Percentiles rank a stretch among this genome's conserved stretches.
These are phyloP conservation scores for Lepeophtheirus nordmannii DNA, from an alignment of 2,888 invertebrate genomes.

Conservation along the genomic window DNA sequence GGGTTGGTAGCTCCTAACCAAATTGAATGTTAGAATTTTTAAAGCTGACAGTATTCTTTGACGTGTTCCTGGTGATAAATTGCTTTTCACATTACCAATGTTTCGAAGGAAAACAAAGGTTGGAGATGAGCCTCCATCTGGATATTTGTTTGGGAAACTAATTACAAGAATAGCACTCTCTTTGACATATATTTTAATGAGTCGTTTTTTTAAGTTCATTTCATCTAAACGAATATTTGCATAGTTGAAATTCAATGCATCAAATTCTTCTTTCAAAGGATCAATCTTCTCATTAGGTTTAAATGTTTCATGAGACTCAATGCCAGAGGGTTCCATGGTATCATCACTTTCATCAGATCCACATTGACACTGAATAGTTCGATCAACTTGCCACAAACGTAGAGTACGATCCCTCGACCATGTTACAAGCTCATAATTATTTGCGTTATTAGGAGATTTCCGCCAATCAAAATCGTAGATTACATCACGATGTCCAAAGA, in stretches of 20 bases:
- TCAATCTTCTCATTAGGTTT: not conserved
- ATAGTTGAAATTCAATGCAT: not conserved
- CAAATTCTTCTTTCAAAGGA: not conserved
- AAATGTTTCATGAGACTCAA: not conserved
- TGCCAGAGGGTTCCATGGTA: not conserved
- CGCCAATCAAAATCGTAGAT: slow-evolving; percentile 91
- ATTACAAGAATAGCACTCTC: slow-evolving; percentile 1
- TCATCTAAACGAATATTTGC: not conserved
- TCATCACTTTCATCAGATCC: slow-evolving; percentile 4
- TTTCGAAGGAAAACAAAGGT: slow-evolving; percentile 2
- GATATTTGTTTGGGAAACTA: not conserved
- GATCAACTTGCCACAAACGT: slow-evolving; percentile 75
- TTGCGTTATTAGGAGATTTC: slow-evolving; percentile 45
- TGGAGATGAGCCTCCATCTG: not conserved
- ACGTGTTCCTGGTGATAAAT: not conserved
- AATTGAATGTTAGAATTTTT: not conserved
- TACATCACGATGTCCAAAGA: slow-evolving; percentile 85
- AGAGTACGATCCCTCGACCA: slow-evolving; percentile 90
- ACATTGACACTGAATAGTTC: slow-evolving; percentile 31
- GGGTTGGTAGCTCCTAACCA: not conserved
- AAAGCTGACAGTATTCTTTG: too few relatives aligned
- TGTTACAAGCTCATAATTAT: slow-evolving; percentile 64
- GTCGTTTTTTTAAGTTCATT: not conserved
- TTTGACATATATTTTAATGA: not conserved
- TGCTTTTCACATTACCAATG: not conserved